A percentile compares a stretch with the other conserved stretches of the same genome.
Conservation (phyloP, 2,888 invertebrate species). For the Shargacucullia verbasci region DNA sequence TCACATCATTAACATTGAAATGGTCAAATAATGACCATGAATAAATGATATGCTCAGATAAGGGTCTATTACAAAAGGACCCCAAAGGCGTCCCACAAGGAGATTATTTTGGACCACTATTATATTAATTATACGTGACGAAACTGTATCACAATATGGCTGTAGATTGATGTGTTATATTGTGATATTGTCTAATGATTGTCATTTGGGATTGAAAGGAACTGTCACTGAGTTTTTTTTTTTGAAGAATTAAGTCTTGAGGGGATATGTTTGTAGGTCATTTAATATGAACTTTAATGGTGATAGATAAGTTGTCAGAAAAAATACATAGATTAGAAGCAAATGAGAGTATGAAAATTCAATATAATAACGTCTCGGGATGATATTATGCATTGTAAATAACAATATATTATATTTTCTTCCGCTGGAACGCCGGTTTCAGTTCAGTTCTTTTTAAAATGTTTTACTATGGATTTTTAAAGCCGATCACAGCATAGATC, state of each 20-base stretch:
- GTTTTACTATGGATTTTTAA: no score
- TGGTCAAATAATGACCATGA: constrained; percentile 89
- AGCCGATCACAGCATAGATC: no score
- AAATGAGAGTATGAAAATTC: background rate
- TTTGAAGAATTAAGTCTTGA: constrained; percentile 35
- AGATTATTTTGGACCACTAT: constrained; percentile 74
- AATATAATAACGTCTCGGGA: no score
- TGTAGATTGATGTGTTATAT: constrained; percentile 59
- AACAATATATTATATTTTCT: no score
- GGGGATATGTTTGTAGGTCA: constrained; percentile 49
- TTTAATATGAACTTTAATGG: constrained; percentile 33
- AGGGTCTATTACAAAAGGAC: constrained; percentile 80
- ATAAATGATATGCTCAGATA: constrained; percentile 85
- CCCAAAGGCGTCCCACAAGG: constrained; percentile 76
- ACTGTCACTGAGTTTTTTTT: constrained; percentile 42
- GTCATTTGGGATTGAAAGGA: constrained; percentile 57
- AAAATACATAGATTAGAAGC: background rate
- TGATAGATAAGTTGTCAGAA: constrained; percentile 22
- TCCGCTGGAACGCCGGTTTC: no score
- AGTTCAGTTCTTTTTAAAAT: no score
- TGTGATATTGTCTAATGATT: constrained; percentile 61
- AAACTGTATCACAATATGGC: constrained; percentile 80
- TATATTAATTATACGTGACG: constrained; percentile 84
- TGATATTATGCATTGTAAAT: no score
- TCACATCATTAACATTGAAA: constrained; percentile 86